A percentile compares a stretch with the other conserved stretches of the same genome.
phyloP scores from a whole-genome alignment of 1,140 invertebrate species.

The Vollenhovia emeryi region DNA sequence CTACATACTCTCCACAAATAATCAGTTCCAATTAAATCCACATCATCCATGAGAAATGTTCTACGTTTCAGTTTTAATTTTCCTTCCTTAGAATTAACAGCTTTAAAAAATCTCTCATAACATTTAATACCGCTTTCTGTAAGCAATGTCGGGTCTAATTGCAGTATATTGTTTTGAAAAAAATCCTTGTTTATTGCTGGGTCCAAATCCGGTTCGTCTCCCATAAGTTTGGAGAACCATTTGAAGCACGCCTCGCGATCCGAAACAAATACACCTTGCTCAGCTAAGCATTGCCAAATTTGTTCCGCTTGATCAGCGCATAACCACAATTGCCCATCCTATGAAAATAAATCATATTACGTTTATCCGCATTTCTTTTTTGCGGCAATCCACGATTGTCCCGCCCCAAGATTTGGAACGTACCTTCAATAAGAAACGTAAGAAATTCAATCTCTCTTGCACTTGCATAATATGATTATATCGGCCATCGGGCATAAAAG shows the following conservation, averaged over 20 bases:
- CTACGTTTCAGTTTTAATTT: slow-evolving; percentile 95
- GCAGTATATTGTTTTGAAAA: slow-evolving; percentile 97
- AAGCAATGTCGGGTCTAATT: slow-evolving; percentile 95
- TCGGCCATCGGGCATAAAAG: slow-evolving; percentile 94
- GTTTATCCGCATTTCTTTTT: neutral
- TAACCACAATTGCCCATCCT: slow-evolving; percentile 97
- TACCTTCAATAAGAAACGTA: slow-evolving; percentile 94
- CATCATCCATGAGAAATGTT: slow-evolving; percentile 92
- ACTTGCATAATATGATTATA: slow-evolving; percentile 97
- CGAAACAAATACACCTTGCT: slow-evolving; percentile 95
- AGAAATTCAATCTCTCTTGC: slow-evolving; percentile 97
- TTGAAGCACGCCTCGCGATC: slow-evolving; percentile 99
- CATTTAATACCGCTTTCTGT: slow-evolving; percentile 99
- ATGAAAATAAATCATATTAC: neutral
- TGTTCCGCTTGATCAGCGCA: slow-evolving; percentile 98
- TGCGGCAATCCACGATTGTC: neutral
- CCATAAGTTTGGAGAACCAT: slow-evolving; percentile 99
- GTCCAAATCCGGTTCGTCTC: slow-evolving; percentile 98
- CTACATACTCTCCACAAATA: slow-evolving; percentile 96
- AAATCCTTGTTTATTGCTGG: slow-evolving; percentile 98
- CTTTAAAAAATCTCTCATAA: slow-evolving; percentile 98
- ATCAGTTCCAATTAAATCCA: slow-evolving; percentile 97
- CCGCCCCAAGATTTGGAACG: slow-evolving; percentile 40
- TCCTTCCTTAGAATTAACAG: slow-evolving; percentile 97
- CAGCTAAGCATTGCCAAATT: slow-evolving; percentile 98